Evolutionary conservation across 2,113 vertebrate genomes (phyloP).

Genomic region (Phoenicopterus ruber): DNA sequence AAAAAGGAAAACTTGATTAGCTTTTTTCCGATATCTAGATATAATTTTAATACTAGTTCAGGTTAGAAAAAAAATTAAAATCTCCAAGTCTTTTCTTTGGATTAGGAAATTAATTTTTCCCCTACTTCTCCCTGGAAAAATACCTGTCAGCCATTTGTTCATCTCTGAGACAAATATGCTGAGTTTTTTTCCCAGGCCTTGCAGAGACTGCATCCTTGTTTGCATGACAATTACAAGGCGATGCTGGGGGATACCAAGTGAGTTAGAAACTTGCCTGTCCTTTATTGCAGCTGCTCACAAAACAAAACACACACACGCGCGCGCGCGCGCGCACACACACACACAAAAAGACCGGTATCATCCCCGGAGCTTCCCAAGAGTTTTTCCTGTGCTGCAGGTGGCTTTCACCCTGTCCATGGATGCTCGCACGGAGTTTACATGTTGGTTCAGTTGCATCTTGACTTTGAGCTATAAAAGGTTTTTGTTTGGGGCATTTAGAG

Average conservation of each 20-base stretch:
- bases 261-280: neutral
- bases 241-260: neutral
- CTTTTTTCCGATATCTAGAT: neutral
- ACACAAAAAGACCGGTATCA: neutral
- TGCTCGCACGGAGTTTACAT: rapidly evolving
- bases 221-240: neutral
- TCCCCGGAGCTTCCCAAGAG: neutral
- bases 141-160: neutral
- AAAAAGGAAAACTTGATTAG: slow-evolving; percentile 1
- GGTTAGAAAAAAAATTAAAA: neutral
- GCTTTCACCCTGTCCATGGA: neutral
- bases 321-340: neutral
- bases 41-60: neutral
- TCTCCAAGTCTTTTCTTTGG: slow-evolving; percentile 1
- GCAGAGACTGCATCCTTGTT: neutral
- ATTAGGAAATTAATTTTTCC: slow-evolving; percentile 18
- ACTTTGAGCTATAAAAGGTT: neutral
- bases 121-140: neutral
- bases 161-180: neutral
- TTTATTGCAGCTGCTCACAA: neutral
- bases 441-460: neutral
- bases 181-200: neutral
- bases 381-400: neutral
- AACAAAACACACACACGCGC: neutral
- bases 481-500: neutral